A percentile compares a stretch with the other conserved stretches of the same genome.
Evolutionary conservation across 2,888 invertebrate species (phyloP).

Genomic region (Pammene fasciana): DNA sequence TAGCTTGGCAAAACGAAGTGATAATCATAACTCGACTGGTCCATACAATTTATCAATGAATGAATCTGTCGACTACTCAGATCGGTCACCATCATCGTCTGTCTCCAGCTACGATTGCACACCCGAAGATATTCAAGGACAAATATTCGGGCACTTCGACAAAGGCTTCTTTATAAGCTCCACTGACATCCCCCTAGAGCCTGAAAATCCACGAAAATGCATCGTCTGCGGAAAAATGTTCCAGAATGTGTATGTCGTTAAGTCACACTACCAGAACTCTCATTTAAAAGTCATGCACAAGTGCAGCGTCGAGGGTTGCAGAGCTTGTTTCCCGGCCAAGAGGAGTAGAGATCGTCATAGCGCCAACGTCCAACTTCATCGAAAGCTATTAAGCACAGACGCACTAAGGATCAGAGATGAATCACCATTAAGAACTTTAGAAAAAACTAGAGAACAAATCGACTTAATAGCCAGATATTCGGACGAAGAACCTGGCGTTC

Average conservation of each 20-base stretch:
- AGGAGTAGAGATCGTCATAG: constrained; percentile 96
- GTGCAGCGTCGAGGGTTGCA: constrained; percentile 97
- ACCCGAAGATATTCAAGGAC: constrained; percentile 85
- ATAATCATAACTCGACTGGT: constrained; percentile 56
- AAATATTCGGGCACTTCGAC: constrained; percentile 88
- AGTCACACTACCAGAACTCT: constrained; percentile 97
- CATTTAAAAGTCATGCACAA: constrained; percentile 98
- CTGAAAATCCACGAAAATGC: constrained; percentile 95
- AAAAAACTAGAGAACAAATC: constrained; percentile 87
- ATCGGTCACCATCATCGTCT: constrained; percentile 84
- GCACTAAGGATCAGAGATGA: constrained; percentile 73
- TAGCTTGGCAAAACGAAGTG: constrained; percentile 63
- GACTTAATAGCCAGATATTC: constrained; percentile 91
- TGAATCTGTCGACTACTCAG: constrained; percentile 71
- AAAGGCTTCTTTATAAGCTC: constrained; percentile 88
- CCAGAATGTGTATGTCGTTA: constrained; percentile 96
- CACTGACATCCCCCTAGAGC: constrained; percentile 94
- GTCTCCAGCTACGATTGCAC: constrained; percentile 84
- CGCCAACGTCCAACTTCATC: constrained; percentile 94
- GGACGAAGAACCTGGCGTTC: constrained; percentile 86
- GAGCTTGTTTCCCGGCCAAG: constrained; percentile 97
- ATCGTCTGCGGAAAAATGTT: constrained; percentile 96
- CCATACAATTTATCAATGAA: constrained; percentile 71
- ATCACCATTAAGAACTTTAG: constrained; percentile 73
- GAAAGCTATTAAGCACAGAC: constrained; percentile 91